Percentiles rank a stretch among this genome's conserved stretches.
phyloP scores from a whole-genome alignment of 2,113 vertebrate species.

The Leucoraja erinaceus region DNA sequence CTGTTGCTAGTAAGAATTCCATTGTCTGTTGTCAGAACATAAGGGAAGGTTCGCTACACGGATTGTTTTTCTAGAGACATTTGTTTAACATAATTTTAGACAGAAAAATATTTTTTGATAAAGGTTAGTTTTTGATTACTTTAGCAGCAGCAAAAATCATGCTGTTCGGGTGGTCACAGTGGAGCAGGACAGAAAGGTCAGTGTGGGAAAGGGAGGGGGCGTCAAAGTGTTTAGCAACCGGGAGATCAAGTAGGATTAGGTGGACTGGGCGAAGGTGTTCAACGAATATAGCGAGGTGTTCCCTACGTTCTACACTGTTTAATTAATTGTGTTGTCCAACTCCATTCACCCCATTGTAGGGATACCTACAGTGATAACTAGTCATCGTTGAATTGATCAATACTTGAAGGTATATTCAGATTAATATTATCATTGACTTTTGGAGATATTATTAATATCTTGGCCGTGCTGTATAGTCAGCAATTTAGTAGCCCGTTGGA shows the following conservation, averaged over 20 bases:
- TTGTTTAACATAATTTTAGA: no score
- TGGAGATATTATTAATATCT: not conserved
- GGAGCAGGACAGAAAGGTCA: no score
- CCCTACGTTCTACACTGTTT: not conserved
- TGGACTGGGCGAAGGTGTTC: no score
- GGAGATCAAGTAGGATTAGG: no score
- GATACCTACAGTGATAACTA: not conserved
- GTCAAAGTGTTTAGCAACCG: no score
- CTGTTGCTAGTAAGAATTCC: no score
- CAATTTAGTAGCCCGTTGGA: not conserved
- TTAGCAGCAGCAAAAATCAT: not conserved
- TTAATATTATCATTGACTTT: not conserved
- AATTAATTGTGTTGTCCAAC: not conserved
- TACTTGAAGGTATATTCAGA: not conserved
- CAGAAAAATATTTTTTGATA: not conserved
- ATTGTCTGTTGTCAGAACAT: no score
- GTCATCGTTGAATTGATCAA: not conserved
- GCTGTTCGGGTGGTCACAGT: no score
- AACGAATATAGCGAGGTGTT: no score
- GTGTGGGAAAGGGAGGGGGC: no score
- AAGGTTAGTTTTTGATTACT: not conserved
- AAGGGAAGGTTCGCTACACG: no score
- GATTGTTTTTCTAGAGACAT: no score
- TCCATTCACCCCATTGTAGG: not conserved
- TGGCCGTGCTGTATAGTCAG: not conserved